phyloP scores from a whole-genome alignment of 2,888 invertebrate genomes.

The Horisme vitalbata region DNA sequence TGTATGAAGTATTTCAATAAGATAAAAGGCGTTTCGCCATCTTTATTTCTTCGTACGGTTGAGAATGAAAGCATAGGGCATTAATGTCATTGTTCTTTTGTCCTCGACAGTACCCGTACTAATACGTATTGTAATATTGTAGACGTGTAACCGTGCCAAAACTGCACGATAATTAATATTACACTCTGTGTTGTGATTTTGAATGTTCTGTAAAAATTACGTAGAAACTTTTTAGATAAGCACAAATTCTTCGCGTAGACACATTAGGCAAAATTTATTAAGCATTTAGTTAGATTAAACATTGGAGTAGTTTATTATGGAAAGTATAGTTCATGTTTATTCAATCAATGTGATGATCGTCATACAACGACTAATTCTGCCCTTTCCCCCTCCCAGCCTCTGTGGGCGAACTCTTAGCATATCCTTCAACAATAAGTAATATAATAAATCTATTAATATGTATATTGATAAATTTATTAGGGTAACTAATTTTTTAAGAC shows the following conservation, averaged over 20 bases:
- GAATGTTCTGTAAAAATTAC: conserved; percentile 79
- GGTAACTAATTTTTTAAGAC: conserved; percentile 83
- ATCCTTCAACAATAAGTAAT: conserved; percentile 83
- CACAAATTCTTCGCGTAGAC: conserved; percentile 81
- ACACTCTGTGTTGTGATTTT: conserved; percentile 85
- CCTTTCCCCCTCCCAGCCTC: conserved; percentile 50
- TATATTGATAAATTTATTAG: conserved; percentile 83
- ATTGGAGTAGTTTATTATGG: conserved; percentile 67
- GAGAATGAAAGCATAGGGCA: conserved; percentile 26
- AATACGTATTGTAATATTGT: conserved; percentile 72
- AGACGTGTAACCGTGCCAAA: conserved; percentile 71
- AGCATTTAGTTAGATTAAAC: conserved; percentile 78
- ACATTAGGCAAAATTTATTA: conserved; percentile 74
- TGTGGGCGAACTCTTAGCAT: conserved; percentile 63
- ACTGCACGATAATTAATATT: conserved; percentile 79
- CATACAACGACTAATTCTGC: conserved; percentile 75
- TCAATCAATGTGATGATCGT: conserved; percentile 77
- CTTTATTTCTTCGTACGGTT: conserved; percentile 27
- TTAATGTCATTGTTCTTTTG: conserved; percentile 10
- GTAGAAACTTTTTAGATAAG: conserved; percentile 81
- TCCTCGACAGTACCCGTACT: conserved; percentile 45
- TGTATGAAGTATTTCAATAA: conserved; percentile 67
- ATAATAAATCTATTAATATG: conserved; percentile 75
- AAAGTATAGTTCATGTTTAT: conserved; percentile 77
- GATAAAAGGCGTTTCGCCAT: conserved; percentile 44